Percentiles rank a stretch among this genome's conserved stretches.
Evolutionary conservation across 1,140 invertebrate species (phyloP).

Genomic region (Propsilocerus akamusi): DNA sequence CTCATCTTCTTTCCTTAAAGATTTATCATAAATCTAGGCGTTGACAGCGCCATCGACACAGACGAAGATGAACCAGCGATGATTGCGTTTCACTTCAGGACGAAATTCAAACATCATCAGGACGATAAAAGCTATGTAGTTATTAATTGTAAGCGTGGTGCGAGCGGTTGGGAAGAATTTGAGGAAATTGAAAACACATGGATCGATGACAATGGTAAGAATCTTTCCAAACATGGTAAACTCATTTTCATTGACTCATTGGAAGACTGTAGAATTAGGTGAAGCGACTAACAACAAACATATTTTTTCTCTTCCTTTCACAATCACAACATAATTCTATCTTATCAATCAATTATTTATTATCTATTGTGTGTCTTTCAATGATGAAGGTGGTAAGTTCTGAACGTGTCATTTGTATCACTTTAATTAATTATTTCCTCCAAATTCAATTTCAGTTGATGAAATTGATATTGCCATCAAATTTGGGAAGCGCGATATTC

Average conservation of each 20-base stretch:
- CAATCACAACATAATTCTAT: too few relatives aligned
- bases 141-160: background rate
- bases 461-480: background rate
- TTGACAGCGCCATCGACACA: background rate
- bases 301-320: constrained; percentile 1
- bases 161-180: background rate
- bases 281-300: background rate
- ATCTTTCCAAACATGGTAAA: background rate
- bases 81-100: background rate
- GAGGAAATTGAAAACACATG: background rate
- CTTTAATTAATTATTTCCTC: too few relatives aligned
- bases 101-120: background rate
- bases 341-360: too few relatives aligned
- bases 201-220: background rate
- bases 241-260: background rate
- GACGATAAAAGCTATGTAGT: background rate
- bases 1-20: too few relatives aligned
- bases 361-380: too few relatives aligned
- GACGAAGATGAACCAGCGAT: background rate
- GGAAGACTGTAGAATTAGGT: too few relatives aligned
- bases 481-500: background rate
- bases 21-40: background rate
- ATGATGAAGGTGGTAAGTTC: background rate
- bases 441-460: background rate
- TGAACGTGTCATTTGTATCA: background rate